These are phyloP conservation scores for Erebia aethiops DNA, from an alignment of 2,888 invertebrate genomes.

Conservation along the genomic window DNA sequence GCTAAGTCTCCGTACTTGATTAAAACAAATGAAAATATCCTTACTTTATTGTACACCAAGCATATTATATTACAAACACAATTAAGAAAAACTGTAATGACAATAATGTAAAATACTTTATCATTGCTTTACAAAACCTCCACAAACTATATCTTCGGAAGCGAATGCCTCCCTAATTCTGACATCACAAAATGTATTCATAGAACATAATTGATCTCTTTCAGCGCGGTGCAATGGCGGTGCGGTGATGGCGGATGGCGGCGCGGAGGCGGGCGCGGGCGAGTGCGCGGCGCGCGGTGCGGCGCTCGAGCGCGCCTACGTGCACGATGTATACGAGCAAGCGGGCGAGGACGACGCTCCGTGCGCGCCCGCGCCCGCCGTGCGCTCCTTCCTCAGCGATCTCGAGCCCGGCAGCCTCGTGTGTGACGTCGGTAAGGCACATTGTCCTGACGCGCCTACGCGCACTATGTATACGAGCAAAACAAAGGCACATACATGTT, in stretches of 20 bases:
- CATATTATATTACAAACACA: too few relatives aligned
- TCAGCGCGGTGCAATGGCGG: slow-evolving; percentile 70
- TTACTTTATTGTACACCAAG: too few relatives aligned
- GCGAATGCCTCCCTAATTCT: not conserved
- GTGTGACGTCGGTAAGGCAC: slow-evolving; percentile 92
- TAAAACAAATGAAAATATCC: too few relatives aligned
- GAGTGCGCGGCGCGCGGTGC: slow-evolving; percentile 67
- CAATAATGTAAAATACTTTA: too few relatives aligned
- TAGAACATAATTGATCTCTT: slow-evolving; percentile 41
- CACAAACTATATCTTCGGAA: too few relatives aligned
- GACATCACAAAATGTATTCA: not conserved
- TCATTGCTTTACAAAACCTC: too few relatives aligned
- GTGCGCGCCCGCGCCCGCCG: slow-evolving; percentile 85
- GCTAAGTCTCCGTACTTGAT: not conserved
- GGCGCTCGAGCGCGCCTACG: slow-evolving; percentile 87
- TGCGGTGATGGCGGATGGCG: slow-evolving; percentile 80
- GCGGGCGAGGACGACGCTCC: slow-evolving; percentile 85
- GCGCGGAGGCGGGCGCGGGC: slow-evolving; percentile 56
- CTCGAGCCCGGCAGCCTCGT: slow-evolving; percentile 96
- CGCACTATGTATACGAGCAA: slow-evolving; percentile 98
- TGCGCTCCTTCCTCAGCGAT: slow-evolving; percentile 91
- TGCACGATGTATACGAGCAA: slow-evolving; percentile 97
- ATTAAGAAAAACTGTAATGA: too few relatives aligned
- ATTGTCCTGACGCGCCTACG: slow-evolving; percentile 87
- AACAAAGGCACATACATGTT: too few relatives aligned